Conservation (phyloP, 2,797 vertebrate species). For the Anableps anableps region DNA sequence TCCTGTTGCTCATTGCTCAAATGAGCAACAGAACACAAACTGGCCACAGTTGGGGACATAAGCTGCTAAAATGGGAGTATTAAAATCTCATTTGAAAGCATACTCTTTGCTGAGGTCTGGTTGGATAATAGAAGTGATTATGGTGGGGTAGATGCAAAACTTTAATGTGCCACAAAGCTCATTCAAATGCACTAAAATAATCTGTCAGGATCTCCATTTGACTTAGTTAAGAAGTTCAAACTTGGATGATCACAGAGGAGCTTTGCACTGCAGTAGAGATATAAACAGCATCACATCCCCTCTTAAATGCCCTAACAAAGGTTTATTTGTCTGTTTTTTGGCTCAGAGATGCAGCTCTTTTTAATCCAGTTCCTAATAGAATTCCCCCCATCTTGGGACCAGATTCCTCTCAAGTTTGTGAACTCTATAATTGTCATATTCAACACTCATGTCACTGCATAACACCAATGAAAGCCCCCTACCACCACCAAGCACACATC, state of each 20-base stretch:
- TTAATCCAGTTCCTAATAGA: conserved; percentile 30
- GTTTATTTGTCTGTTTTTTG: conserved; percentile 44
- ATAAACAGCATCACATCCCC: conserved; percentile 20
- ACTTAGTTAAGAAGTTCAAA: conserved; percentile 10
- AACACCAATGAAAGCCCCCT: conserved; percentile 11
- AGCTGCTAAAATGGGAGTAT: conserved; percentile 8
- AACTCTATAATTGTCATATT: conserved; percentile 25
- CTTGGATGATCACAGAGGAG: neutral
- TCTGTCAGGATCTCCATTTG: neutral
- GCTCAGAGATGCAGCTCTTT: conserved; percentile 12
- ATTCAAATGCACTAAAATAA: conserved; percentile 17
- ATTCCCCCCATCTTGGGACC: neutral
- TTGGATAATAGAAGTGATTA: neutral
- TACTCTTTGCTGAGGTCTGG: neutral
- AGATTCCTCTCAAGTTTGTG: conserved; percentile 25
- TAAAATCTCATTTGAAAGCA: neutral
- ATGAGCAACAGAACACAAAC: conserved; percentile 8
- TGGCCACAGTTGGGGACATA: neutral
- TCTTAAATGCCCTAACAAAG: conserved; percentile 41
- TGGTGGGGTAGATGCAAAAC: neutral
- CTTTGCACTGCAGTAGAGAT: conserved; percentile 8
- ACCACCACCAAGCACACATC: conserved; percentile 13
- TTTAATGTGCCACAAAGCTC: neutral
- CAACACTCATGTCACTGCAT: conserved; percentile 16
- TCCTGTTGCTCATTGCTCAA: conserved; percentile 20